Evolutionary conservation across 2,888 invertebrate genomes (phyloP).

Genomic region (Drosophila pegasa): DNA sequence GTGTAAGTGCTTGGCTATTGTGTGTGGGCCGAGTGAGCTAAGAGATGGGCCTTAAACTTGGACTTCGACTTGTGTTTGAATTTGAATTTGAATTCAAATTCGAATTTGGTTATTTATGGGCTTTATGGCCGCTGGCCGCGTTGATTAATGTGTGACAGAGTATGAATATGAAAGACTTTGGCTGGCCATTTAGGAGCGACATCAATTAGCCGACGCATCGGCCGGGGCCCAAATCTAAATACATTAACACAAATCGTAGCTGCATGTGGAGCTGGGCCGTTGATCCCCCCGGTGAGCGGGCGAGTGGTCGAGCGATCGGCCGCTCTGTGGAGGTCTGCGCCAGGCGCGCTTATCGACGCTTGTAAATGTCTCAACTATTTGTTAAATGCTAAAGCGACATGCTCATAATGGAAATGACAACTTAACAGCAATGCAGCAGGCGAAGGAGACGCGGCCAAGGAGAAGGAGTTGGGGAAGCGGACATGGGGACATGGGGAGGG

Average conservation of each 20-base stretch:
- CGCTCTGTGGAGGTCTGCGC: not conserved
- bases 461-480: not conserved
- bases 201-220: conserved; percentile 63
- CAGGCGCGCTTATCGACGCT: conserved; percentile 67
- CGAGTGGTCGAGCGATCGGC: not conserved
- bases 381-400: conserved; percentile 83
- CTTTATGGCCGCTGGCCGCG: conserved; percentile 52
- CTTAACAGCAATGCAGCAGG: conserved; percentile 64
- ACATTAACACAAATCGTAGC: conserved; percentile 73
- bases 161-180: conserved; percentile 74
- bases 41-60: conserved; percentile 25
- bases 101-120: conserved; percentile 62
- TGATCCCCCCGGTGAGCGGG: conserved; percentile 15
- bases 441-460: not conserved
- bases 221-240: conserved; percentile 51
- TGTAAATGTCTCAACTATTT: conserved; percentile 84
- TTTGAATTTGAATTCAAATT: conserved; percentile 8
- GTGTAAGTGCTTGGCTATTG: conserved; percentile 40
- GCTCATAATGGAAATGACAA: conserved; percentile 83
- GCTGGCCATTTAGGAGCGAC: conserved; percentile 65
- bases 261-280: conserved; percentile 39
- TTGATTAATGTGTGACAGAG: conserved; percentile 72
- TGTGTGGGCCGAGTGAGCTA: conserved; percentile 64
- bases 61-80: conserved; percentile 8
- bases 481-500: not conserved